Evolutionary conservation across 1,140 invertebrate species (phyloP).

Genomic region (Euborellia annulipes): DNA sequence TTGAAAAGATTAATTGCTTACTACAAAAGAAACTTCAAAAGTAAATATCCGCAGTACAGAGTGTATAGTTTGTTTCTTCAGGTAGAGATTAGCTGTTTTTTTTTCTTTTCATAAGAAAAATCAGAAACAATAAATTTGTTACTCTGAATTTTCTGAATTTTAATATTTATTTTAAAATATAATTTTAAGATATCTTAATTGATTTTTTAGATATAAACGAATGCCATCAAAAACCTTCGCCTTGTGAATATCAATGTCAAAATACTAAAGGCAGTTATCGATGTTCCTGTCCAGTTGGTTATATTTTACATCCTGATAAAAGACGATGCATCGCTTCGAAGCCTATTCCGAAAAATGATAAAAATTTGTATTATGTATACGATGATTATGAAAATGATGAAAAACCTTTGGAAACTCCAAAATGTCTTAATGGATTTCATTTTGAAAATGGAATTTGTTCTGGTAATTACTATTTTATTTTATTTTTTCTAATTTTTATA

Average conservation of each 20-base stretch:
- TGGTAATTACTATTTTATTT: neutral
- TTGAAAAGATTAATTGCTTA: neutral
- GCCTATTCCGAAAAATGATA: slow-evolving; percentile 7
- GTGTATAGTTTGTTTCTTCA: neutral
- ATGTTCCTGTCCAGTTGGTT: slow-evolving; percentile 36
- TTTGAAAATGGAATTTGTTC: slow-evolving; percentile 7
- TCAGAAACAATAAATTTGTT: neutral
- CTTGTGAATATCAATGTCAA: slow-evolving; percentile 40
- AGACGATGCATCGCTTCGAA: slow-evolving; percentile 27
- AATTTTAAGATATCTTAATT: slow-evolving; percentile 5
- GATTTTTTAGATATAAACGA: slow-evolving; percentile 40
- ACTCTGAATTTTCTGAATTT: neutral
- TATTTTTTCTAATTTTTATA: too few species aligned
- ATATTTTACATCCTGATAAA: slow-evolving; percentile 29
- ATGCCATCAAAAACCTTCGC: slow-evolving; percentile 27
- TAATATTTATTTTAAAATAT: slow-evolving; percentile 3
- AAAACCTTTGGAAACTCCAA: slow-evolving; percentile 4
- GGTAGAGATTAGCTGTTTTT: neutral
- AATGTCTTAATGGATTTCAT: slow-evolving; percentile 8
- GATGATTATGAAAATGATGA: slow-evolving; percentile 6
- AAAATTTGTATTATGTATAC: slow-evolving; percentile 9
- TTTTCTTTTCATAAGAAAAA: neutral
- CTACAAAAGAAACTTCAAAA: neutral
- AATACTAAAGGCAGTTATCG: slow-evolving; percentile 38
- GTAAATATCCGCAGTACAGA: neutral